Conservation (phyloP, 1,140 invertebrate genomes). For the Drosophila saltans region DNA sequence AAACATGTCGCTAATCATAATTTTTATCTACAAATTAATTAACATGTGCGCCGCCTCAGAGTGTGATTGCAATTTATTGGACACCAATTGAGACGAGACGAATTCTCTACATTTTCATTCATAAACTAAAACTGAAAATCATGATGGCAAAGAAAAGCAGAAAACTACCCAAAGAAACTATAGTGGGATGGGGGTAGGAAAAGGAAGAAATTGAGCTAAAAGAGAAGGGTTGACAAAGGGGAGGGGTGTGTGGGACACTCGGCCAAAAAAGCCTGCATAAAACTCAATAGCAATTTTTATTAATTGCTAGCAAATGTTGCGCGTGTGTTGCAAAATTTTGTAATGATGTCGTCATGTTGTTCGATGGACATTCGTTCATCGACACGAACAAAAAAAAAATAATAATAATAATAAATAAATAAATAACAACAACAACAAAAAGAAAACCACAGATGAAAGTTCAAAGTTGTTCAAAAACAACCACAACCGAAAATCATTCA, state of each 20-base stretch:
- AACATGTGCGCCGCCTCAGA: conserved; percentile 48
- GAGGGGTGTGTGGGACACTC: not conserved
- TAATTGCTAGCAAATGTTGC: conserved; percentile 77
- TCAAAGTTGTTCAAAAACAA: conserved; percentile 69
- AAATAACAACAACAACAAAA: too few relatives aligned
- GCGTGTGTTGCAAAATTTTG: conserved; percentile 58
- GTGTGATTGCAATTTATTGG: conserved; percentile 81
- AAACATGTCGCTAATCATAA: conserved; percentile 68
- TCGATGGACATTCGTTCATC: conserved; percentile 15
- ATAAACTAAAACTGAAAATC: conserved; percentile 59
- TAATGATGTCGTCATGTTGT: conserved; percentile 64
- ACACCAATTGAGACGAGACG: conserved; percentile 70
- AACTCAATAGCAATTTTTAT: conserved; percentile 60
- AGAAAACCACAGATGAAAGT: conserved; percentile 37
- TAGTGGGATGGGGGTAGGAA: not conserved
- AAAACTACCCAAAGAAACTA: conserved; percentile 1
- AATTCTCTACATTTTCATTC: conserved; percentile 63
- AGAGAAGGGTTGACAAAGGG: not conserved
- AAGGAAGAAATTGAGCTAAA: not conserved
- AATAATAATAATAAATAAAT: too few relatives aligned
- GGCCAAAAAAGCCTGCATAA: conserved; percentile 1
- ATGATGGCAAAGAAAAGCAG: conserved; percentile 6
- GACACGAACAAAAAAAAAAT: conserved; percentile 26
- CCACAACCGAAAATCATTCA: conserved; percentile 17
- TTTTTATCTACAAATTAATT: conserved; percentile 79